A percentile compares a stretch with the other conserved stretches of the same genome.
Conservation (phyloP, 2,888 invertebrate genomes). For the Aplocera efformata region DNA sequence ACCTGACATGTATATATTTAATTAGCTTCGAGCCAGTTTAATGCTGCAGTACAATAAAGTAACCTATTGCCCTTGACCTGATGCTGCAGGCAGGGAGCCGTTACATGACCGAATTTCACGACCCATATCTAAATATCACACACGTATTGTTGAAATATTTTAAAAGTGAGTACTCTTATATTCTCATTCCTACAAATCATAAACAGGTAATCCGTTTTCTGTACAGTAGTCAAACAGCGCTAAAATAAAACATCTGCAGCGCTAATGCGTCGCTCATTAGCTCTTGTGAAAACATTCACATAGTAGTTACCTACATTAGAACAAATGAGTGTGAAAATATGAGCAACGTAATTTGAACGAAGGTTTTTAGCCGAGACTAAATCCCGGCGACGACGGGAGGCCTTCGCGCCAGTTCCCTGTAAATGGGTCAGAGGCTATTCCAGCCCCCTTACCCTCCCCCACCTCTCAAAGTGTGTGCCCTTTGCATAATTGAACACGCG, state of each 20-base stretch:
- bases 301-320: slow-evolving; percentile 27
- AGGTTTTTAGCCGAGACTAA: slow-evolving; percentile 31
- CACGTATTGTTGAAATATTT: too few relatives aligned
- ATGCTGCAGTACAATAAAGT: slow-evolving; percentile 11
- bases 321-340: slow-evolving; percentile 30
- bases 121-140: too few relatives aligned
- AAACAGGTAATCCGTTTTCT: too few relatives aligned
- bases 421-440: slow-evolving; percentile 77
- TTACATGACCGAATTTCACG: slow-evolving; percentile 5
- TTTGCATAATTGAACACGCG: slow-evolving; percentile 76
- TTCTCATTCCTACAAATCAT: too few relatives aligned
- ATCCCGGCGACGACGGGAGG: slow-evolving; percentile 37
- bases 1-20: too few relatives aligned
- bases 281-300: slow-evolving; percentile 21
- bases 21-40: too few relatives aligned
- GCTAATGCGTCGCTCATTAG: slow-evolving; percentile 7
- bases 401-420: slow-evolving; percentile 59
- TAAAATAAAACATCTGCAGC: slow-evolving; percentile 1
- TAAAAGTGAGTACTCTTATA: too few relatives aligned
- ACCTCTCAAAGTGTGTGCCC: slow-evolving; percentile 59
- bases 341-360: slow-evolving; percentile 31
- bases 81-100: slow-evolving; percentile 6
- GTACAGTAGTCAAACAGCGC: too few relatives aligned
- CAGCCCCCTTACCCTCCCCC: slow-evolving; percentile 39
- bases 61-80: slow-evolving; percentile 10